Conservation (phyloP, 2,888 invertebrate genomes). For the Tachina fera region DNA sequence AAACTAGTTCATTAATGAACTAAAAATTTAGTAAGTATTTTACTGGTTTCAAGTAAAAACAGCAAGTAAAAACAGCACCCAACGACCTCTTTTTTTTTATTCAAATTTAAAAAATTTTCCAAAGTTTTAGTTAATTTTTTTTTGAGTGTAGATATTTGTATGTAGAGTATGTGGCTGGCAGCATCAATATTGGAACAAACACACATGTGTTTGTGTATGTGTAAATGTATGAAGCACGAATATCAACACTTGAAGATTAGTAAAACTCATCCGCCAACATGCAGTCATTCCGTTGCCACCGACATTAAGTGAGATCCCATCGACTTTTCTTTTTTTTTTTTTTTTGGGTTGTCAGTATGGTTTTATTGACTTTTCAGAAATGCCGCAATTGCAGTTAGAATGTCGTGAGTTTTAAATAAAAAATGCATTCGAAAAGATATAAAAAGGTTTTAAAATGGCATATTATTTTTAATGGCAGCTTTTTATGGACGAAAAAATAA, state of each 20-base stretch:
- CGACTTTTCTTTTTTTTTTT: slow-evolving; percentile 18
- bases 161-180: background rate
- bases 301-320: slow-evolving; percentile 39
- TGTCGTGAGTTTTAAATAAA: background rate
- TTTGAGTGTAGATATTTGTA: too few species aligned
- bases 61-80: too few species aligned
- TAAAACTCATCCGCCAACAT: slow-evolving; percentile 43
- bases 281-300: slow-evolving; percentile 31
- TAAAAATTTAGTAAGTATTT: too few species aligned
- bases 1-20: too few species aligned
- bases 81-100: too few species aligned
- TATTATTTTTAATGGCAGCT: background rate
- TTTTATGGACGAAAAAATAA: background rate
- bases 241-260: slow-evolving; percentile 50
- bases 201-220: background rate
- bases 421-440: background rate
- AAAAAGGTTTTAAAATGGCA: background rate
- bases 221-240: background rate
- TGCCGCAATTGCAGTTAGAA: slow-evolving; percentile 24
- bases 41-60: too few species aligned
- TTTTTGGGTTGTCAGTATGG: background rate
- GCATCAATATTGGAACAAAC: slow-evolving; percentile 1
- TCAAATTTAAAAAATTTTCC: too few species aligned
- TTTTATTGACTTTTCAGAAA: slow-evolving; percentile 35
- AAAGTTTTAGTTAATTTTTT: too few species aligned